Base-by-base conservation (phyloP, 1,140 invertebrate genomes). In the Drosophila azteca region DNA sequence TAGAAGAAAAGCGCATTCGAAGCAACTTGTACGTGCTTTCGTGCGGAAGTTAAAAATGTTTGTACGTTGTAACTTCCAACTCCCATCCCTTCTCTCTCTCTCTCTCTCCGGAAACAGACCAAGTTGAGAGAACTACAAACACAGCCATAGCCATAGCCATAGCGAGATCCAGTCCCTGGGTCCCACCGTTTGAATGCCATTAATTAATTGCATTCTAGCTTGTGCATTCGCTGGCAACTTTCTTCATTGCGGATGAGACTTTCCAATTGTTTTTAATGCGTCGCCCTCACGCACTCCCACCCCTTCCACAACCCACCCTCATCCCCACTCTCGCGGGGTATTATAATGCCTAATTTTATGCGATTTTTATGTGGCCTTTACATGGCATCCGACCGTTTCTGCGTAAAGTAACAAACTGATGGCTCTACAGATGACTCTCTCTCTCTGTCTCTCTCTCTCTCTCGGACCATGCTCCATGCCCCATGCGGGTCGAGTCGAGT, bases 121-220 rank as follows among this genome's bases (percentile, higher is more conserved):
- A 69, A 69, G 57, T 26, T 51, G 13, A 69, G 20, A 8, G n/a
- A 55, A 13, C 26, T 39, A 39, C 35, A 39, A 35, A 35, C 31
- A 2, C 11, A 4, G 35, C 35, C 35, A 39, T 39, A 39, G n/a
- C n/a, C n/a, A n/a, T n/a, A n/a, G n/a, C n/a, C n/a, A n/a, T n/a
- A n/a, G n/a, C n/a, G 35, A 11, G 35, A 2, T 24, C 3, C 24
- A 24, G 5, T 24, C 3, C 24, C 24, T 3, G 3, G 24, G 24
- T 41, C 9, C 20, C 53, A 55, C 9, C 24, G 35, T 43, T 83
- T 63, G 66, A 85, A 77, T 58, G 64, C 74, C 69, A 81, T 84
- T 85, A 81, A 85, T 81, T 74, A 85, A 85, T 66, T 76, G 72
- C 73, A 69, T 77, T 77, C 46, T 50, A 59, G 72, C 51, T 51